Base-by-base conservation (phyloP, 2,797 vertebrate species). In the Enteromius trimaculatus region DNA sequence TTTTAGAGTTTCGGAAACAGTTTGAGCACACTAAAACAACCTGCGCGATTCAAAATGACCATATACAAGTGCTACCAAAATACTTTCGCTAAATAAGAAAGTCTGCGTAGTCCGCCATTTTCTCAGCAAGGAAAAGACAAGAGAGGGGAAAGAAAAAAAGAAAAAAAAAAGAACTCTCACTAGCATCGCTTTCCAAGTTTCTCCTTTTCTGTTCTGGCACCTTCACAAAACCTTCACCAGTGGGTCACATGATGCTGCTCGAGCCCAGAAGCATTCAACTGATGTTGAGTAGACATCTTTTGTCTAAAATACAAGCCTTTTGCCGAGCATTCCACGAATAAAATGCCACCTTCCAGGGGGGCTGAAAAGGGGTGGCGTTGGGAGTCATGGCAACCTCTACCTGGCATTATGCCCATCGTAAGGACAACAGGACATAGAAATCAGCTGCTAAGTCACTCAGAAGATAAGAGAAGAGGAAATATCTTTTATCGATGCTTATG, bases 341-440 rank as follows among this genome's bases (percentile, higher is more conserved):
- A 96, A 93, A 94, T 95, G 95, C 95, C 95, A 97, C 95, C 95
- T 97, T 96, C 96, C 92, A 91, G 92, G 93, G 93, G 93, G 69
- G 74, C 42, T 23, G 47, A 51, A 60, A 88, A 90, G 91, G 85
- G 90, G 91, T 88, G 91, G 91, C 80, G 94, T 94, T 96, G 95
- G 96, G 96, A 96, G 96, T 95, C 97, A 98, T 98, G 96, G 96
- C 96, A 98, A 97, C 96, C 92, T 96, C 93, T 93, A 96, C 94
- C 95, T 99, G 97, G 97, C 96, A 97, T 91, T 89, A 93, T 96
- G 96, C 97, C 96, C 96, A 93, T 95, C 95, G 96, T 95, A 95
- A 95, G 80, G 94, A 95, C 95, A 95, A 93, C 93, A 93, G 92
- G 93, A 94, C 94, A 94, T 92, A 95, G 93, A 93, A 95, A 95